phyloP scores from a whole-genome alignment of 64 coral and sea anemone species.

The Montipora foliosa region DNA sequence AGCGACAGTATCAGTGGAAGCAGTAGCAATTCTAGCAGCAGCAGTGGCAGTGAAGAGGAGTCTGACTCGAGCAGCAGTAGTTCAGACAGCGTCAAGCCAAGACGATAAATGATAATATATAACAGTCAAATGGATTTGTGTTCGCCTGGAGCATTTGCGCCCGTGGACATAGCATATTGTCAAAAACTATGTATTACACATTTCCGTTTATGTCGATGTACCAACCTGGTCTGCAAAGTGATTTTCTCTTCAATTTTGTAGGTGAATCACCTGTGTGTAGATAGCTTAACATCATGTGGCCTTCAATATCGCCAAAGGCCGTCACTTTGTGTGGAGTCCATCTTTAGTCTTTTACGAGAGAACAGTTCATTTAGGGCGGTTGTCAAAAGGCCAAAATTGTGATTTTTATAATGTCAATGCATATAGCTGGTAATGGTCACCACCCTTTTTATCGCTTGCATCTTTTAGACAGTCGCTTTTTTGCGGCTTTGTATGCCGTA shows the following conservation, averaged over 20 bases:
- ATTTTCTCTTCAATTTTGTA: no score
- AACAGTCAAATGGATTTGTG: neutral
- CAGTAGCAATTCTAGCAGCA: neutral
- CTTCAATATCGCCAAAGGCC: neutral
- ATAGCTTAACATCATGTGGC: neutral
- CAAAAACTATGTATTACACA: no score
- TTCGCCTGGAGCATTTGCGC: neutral
- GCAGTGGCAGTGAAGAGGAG: slow-evolving; percentile 31
- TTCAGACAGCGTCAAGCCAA: neutral
- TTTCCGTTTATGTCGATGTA: neutral
- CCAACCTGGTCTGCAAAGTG: neutral
- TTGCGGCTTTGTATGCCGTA: neutral
- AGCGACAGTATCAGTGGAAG: slow-evolving; percentile 1
- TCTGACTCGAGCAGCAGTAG: slow-evolving; percentile 14
- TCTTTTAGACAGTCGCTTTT: neutral
- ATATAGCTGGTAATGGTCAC: neutral
- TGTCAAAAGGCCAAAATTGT: neutral
- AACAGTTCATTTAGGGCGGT: neutral
- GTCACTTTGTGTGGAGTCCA: neutral
- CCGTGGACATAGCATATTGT: no score
- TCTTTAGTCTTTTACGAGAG: neutral
- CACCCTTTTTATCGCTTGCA: neutral
- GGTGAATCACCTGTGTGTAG: neutral
- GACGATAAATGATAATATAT: neutral
- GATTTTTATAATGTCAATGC: neutral